Evolutionary conservation across 2,888 invertebrate species (phyloP).

Genomic region (Drosophila mercatorum): DNA sequence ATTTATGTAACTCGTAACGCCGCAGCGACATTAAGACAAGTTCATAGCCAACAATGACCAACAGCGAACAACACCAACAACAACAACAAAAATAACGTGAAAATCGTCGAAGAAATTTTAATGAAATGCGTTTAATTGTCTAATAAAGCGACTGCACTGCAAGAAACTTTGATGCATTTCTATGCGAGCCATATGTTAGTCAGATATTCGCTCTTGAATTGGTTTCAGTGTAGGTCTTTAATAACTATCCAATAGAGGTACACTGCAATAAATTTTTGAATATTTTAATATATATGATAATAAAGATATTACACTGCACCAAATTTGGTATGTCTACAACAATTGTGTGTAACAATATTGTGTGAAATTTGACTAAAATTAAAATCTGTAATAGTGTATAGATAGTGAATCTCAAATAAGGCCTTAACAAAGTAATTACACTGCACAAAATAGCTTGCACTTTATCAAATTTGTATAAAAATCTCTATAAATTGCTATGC

Average conservation of each 20-base stretch:
- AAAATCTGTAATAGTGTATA: too few relatives aligned
- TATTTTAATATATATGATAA: too few relatives aligned
- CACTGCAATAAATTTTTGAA: not conserved
- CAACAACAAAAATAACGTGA: conserved; percentile 27
- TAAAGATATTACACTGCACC: too few relatives aligned
- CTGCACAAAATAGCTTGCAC: not conserved
- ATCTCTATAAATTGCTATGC: too few relatives aligned
- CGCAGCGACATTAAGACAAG: conserved; percentile 48
- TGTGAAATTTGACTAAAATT: too few relatives aligned
- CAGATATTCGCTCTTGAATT: not conserved
- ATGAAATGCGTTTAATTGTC: conserved; percentile 68
- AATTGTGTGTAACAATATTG: too few relatives aligned
- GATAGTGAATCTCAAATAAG: not conserved
- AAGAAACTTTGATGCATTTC: conserved; percentile 11
- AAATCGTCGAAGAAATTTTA: conserved; percentile 61
- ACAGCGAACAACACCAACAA: conserved; percentile 17
- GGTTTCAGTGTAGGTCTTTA: not conserved
- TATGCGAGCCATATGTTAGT: not conserved
- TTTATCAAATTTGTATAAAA: too few relatives aligned
- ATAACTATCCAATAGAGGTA: not conserved
- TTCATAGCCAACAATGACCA: conserved; percentile 24
- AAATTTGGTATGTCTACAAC: too few relatives aligned
- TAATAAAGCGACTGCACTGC: conserved; percentile 49
- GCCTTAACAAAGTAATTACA: conserved; percentile 44
- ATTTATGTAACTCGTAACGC: conserved; percentile 70